Conservation (phyloP, 2,113 vertebrate genomes). For the Ceratotherium simum region DNA sequence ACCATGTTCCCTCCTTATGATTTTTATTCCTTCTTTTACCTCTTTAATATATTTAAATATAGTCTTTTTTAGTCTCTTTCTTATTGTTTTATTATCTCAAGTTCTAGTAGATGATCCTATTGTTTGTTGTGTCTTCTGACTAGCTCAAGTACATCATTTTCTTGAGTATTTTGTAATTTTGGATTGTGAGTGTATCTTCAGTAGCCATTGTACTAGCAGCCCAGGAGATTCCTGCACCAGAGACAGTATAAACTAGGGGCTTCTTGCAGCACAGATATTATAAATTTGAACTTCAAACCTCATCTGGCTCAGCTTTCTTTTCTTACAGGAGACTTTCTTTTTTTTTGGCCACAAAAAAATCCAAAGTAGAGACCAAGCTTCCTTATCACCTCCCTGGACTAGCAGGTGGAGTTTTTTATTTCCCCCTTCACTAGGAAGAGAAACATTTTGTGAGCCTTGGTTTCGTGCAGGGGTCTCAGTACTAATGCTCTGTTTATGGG, state of each 20-base stretch:
- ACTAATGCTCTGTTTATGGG: not conserved
- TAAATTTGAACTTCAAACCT: not conserved
- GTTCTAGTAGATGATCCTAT: not conserved
- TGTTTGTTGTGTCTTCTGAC: not conserved
- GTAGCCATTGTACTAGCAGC: not conserved
- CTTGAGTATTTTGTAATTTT: not conserved
- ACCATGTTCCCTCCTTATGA: not conserved
- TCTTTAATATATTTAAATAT: not conserved
- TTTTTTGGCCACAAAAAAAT: not conserved
- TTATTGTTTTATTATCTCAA: not conserved
- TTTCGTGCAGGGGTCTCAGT: not conserved
- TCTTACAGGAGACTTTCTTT: not conserved
- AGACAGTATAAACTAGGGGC: not conserved
- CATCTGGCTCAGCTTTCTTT: not conserved
- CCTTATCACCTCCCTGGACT: not conserved
- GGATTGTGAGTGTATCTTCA: not conserved
- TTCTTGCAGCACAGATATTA: not conserved
- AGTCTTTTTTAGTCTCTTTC: not conserved
- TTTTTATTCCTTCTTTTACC: not conserved
- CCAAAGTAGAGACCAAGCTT: not conserved
- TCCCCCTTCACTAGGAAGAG: not conserved
- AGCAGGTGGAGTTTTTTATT: not conserved
- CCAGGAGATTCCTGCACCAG: not conserved
- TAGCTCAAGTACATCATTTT: not conserved
- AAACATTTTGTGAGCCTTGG: not conserved